These are phyloP conservation scores for Quadriops clusia DNA, from an alignment of 2,888 invertebrate genomes.

Conservation along the genomic window DNA sequence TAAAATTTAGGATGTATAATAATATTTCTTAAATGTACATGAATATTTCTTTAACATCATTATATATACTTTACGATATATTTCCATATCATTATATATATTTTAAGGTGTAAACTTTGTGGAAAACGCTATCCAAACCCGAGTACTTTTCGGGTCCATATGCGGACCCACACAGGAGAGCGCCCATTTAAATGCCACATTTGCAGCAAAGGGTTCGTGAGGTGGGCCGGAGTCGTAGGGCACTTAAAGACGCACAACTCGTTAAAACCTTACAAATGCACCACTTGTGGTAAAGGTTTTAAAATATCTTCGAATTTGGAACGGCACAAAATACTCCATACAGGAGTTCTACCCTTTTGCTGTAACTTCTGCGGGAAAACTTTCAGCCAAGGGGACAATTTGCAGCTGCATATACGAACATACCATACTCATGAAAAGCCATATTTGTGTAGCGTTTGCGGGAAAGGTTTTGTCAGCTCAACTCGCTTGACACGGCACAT, in stretches of 20 bases:
- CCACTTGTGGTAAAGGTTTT: conserved; percentile 30
- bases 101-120: conserved; percentile 34
- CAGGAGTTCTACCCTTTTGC: conserved; percentile 27
- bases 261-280: conserved; percentile 29
- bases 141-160: conserved; percentile 41
- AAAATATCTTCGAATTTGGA: conserved; percentile 32
- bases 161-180: conserved; percentile 46
- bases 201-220: conserved; percentile 31
- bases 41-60: too few species aligned
- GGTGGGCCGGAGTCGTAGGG: conserved; percentile 32
- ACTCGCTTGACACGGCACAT: conserved; percentile 32
- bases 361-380: conserved; percentile 32
- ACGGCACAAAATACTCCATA: conserved; percentile 31
- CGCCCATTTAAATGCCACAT: conserved; percentile 32
- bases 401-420: conserved; percentile 31
- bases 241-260: conserved; percentile 32
- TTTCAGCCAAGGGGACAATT: conserved; percentile 31
- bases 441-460: conserved; percentile 32
- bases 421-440: conserved; percentile 33
- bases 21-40: too few species aligned
- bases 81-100: too few species aligned
- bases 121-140: conserved; percentile 34
- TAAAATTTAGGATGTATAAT: too few species aligned
- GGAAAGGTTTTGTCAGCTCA: conserved; percentile 32
- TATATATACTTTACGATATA: too few species aligned